Base-by-base conservation (phyloP, 2,797 vertebrate species). In the Somateria mollissima region DNA sequence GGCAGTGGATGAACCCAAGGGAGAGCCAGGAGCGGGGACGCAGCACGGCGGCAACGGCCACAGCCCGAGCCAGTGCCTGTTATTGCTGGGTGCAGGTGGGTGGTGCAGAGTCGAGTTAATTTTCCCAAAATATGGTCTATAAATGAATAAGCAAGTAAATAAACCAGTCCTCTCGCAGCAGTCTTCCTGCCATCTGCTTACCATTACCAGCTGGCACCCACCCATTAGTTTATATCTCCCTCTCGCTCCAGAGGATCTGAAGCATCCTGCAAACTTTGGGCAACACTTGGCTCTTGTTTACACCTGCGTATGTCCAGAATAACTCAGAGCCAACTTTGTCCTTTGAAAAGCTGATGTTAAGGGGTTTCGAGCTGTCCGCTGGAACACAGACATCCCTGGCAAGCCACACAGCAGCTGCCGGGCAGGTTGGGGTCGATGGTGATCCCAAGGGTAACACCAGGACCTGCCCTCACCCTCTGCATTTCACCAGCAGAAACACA, bases 121-220 rank as follows among this genome's bases (percentile, higher is more conserved):
- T 83, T 91, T 54, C 72, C 39, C 65, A 54, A 89, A 94, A 95
- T 30, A 69, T 2, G 25, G 62, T 28, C 60, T 94, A 27, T 62
- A 79, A 93, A 87, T 47, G 87, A 76, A 85, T 64, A 95, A 92
- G 94, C 78, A 84, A 92, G 91, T 92, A 95, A 95, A 96, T 72
- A 96, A 94, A 94, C 36, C 72, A 41, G 11, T 82, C 82, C 22
- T 83, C 64, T 95, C 87, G 82, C 84, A 61, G 84, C 92, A 95
- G 87, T 7, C 81, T 76, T 39, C 34, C 25, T 89, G 51, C 96
- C 96, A 96, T 96, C 95, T 96, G 96, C 92, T 96, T 14, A 82
- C 94, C 75, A 71, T 88, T 90, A 93, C 74, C 80, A 93, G 93
- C 94, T 95, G 96, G 95, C 95, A 87, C 3, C 74, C 69, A 45